A percentile compares a stretch with the other conserved stretches of the same genome.
Evolutionary conservation across 2,113 vertebrate genomes (phyloP).

Genomic region (Gadus macrocephalus): DNA sequence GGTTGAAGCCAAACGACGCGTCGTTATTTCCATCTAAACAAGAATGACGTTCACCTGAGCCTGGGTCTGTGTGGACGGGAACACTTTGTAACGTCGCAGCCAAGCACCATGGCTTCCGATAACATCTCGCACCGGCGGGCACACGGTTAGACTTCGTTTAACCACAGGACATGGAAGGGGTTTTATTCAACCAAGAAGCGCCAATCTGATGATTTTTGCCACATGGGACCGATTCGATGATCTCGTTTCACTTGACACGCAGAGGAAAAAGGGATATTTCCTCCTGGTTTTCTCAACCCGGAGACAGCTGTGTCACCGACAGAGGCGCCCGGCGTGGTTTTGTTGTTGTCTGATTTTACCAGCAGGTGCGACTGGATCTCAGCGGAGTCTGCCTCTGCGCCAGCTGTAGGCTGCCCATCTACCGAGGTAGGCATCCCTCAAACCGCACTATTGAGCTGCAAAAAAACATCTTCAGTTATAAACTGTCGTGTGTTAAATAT

Average conservation of each 20-base stretch:
- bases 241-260: constrained; percentile 18
- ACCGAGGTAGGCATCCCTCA: constrained; percentile 56
- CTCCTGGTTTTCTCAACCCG: constrained; percentile 5
- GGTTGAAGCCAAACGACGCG: constrained; percentile 19
- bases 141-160: constrained; percentile 49
- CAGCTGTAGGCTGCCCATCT: constrained; percentile 40
- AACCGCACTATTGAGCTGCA: constrained; percentile 33
- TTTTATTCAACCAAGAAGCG: constrained; percentile 64
- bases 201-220: constrained; percentile 51
- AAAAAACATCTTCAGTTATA: constrained; percentile 21
- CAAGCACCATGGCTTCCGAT: constrained; percentile 62
- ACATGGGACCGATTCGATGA: constrained; percentile 35
- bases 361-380: constrained; percentile 55
- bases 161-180: constrained; percentile 58
- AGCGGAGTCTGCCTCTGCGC: constrained; percentile 54
- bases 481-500: neutral
- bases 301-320: constrained; percentile 75
- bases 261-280: neutral
- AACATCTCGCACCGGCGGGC: constrained; percentile 42
- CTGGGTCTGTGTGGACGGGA: neutral
- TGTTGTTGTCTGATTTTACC: constrained; percentile 74
- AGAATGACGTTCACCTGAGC: constrained; percentile 34
- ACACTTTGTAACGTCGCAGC: constrained; percentile 63
- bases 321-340: constrained; percentile 67
- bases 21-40: constrained; percentile 4